Evolutionary conservation across 2,113 vertebrate genomes (phyloP).

Genomic region (Elgaria multicarinata): DNA sequence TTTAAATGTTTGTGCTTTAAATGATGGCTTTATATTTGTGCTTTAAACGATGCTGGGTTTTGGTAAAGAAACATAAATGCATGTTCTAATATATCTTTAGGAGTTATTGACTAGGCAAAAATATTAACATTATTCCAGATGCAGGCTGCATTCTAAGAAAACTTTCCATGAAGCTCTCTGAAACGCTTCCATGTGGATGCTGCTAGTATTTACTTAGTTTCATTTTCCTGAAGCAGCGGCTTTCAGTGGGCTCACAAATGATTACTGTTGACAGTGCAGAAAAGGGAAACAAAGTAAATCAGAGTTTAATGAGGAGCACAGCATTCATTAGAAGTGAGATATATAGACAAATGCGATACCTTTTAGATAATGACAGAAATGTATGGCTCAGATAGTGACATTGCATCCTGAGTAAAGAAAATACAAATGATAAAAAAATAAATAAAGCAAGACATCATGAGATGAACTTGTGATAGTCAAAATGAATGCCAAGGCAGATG

Average conservation of each 20-base stretch:
- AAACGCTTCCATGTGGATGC: constrained; percentile 40
- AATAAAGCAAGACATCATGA: constrained; percentile 65
- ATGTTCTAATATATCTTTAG: neutral
- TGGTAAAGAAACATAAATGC: neutral
- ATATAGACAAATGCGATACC: constrained; percentile 69
- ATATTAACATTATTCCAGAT: constrained; percentile 37
- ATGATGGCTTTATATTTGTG: neutral
- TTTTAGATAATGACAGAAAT: constrained; percentile 59
- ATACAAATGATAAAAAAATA: constrained; percentile 58
- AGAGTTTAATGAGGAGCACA: constrained; percentile 72
- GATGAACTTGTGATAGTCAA: constrained; percentile 68
- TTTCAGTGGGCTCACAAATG: constrained; percentile 60
- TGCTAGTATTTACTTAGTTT: constrained; percentile 47
- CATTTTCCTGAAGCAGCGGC: constrained; percentile 65
- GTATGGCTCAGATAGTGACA: constrained; percentile 67
- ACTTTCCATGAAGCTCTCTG: constrained; percentile 53
- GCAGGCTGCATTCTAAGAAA: constrained; percentile 49
- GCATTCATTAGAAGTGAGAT: constrained; percentile 72
- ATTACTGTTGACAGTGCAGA: constrained; percentile 61
- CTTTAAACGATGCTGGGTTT: neutral
- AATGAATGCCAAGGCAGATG: constrained; percentile 69
- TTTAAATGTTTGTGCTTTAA: no score
- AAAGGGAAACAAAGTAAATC: constrained; percentile 73
- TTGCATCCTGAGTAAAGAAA: constrained; percentile 64
- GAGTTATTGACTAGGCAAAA: neutral